Evolutionary conservation across 1,140 invertebrate species (phyloP).

Genomic region (Penaeus japonicus): DNA sequence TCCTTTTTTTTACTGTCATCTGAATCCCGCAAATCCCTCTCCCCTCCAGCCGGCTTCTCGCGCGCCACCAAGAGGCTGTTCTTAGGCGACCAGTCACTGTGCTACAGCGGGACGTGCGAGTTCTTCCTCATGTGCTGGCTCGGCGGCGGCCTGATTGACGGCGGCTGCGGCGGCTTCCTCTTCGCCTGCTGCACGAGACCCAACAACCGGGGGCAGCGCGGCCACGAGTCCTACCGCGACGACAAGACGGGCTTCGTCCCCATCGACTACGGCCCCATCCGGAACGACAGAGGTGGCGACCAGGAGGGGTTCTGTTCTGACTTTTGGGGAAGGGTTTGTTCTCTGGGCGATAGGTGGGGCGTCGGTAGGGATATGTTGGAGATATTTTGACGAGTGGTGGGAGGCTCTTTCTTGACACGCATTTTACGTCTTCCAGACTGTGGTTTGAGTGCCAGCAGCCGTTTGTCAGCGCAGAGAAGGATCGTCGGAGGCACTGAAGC

Average conservation of each 20-base stretch:
- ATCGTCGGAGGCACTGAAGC: slow-evolving; percentile 94
- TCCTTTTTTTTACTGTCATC: no score
- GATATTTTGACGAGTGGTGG: no score
- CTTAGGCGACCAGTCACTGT: slow-evolving; percentile 67
- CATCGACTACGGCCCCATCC: slow-evolving; percentile 72
- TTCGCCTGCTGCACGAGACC: slow-evolving; percentile 85
- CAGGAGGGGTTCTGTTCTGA: no score
- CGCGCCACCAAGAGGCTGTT: slow-evolving; percentile 58
- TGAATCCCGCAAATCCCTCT: no score
- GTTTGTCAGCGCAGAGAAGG: slow-evolving; percentile 81
- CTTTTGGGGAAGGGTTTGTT: no score
- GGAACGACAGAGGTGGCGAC: slow-evolving; percentile 75
- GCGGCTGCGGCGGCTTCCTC: slow-evolving; percentile 81
- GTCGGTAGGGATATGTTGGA: no score
- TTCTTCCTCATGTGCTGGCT: slow-evolving; percentile 94
- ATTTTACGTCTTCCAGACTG: slow-evolving; percentile 73
- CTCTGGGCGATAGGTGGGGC: no score
- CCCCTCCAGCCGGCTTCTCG: slow-evolving; percentile 19
- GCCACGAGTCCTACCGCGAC: slow-evolving; percentile 69
- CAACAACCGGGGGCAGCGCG: slow-evolving; percentile 54
- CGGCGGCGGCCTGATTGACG: slow-evolving; percentile 85
- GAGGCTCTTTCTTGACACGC: background rate
- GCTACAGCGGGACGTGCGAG: slow-evolving; percentile 81
- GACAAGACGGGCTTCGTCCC: slow-evolving; percentile 58
- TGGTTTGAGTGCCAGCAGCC: slow-evolving; percentile 80